Base-by-base conservation (phyloP, 1,140 invertebrate genomes). In the Brachionus koreanus region DNA sequence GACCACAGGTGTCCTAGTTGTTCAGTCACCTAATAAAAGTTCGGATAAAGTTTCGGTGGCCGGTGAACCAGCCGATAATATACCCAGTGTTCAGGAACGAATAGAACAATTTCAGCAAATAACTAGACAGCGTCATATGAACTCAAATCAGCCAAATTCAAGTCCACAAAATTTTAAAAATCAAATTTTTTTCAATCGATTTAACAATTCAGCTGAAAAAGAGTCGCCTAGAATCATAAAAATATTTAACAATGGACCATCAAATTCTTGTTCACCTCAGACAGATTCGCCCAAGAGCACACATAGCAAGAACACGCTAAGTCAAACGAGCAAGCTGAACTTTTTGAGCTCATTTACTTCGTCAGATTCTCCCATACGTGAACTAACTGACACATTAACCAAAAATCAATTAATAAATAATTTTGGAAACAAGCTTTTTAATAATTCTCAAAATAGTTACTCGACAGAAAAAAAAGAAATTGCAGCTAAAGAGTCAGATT, bases 401-500 rank as follows among this genome's bases (percentile, higher is more conserved):
- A 65, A 65, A 65, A 65, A 65, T 37, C 29, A 65, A 0, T 65
- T 65, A 12, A 65, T 65, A 2, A 65, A 65, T 33, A 65, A 65
- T 13, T 37, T 65, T n/a, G 63, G 33, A 13, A 65, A 65, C 33
- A 33, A 29, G 25, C 33, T 65, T 12, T 65, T 13, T 25, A 65
- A n/a, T 33, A 43, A 5, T 25, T 13, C 16, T n/a, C 6, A 35
- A 16, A 33, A 16, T 19, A 42, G 13, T 23, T 16, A 9, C 1
- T 7, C 13, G 3, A 16, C 19, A 42, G 43, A 83, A 46, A 37
- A 37, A 12, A 19, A 82, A 42, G 82, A 81, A 25, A 72, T 85
- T 49, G 85, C 85, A 6, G 85, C 85, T 69, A 84, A 81, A 42
- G 87, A 88, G 83, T 86, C 87, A 6, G 86, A 88, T 84, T 84